Conservation (phyloP, 2,113 vertebrate species). For the Aphyosemion australe region DNA sequence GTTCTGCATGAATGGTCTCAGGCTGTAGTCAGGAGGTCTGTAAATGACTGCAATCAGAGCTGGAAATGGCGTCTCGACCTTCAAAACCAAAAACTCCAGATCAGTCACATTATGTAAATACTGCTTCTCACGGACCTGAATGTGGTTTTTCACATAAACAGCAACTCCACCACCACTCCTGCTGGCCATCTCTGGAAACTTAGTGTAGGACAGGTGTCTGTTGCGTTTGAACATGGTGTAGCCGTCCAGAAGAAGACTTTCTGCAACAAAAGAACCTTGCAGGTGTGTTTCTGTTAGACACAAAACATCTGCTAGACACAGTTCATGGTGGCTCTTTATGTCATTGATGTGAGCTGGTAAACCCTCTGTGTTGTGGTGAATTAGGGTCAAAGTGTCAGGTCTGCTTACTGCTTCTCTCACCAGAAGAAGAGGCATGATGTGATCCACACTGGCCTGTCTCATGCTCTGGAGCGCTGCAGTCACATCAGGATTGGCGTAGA, state of each 20-base stretch:
- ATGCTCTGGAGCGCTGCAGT: no score
- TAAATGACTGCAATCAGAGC: conserved; percentile 16
- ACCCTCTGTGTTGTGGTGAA: conserved; percentile 1
- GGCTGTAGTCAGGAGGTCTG: conserved; percentile 17
- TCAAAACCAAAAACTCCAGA: conserved; percentile 13
- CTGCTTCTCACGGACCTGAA: background rate
- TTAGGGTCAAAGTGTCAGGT: background rate
- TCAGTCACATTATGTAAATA: conserved; percentile 24
- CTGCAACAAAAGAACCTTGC: background rate
- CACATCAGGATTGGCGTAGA: background rate
- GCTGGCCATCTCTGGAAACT: background rate
- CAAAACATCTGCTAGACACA: conserved; percentile 8
- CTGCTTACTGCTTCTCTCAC: background rate
- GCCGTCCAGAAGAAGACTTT: background rate
- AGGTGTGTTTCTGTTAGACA: conserved; percentile 1
- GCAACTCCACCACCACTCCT: conserved; percentile 1
- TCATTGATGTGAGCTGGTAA: background rate
- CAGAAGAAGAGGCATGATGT: conserved; percentile 4
- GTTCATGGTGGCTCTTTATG: background rate
- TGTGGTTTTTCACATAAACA: background rate
- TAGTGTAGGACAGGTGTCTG: background rate
- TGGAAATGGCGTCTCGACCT: background rate
- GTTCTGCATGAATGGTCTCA: conserved; percentile 2
- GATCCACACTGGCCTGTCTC: background rate
- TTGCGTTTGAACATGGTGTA: background rate